These are phyloP conservation scores for Iphiclides podalirius DNA, from an alignment of 2,888 invertebrate genomes.

Conservation along the genomic window DNA sequence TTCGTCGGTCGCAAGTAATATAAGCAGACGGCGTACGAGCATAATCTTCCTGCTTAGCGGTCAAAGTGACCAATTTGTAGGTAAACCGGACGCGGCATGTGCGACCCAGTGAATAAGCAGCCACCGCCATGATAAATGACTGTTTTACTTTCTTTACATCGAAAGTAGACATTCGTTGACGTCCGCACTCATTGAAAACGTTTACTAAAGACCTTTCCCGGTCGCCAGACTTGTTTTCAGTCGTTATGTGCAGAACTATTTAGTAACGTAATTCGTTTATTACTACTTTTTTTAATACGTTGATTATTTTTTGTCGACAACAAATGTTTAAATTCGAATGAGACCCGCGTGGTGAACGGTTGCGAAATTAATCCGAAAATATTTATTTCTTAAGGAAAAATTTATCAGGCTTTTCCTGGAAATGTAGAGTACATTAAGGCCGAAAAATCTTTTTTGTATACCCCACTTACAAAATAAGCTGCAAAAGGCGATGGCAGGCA, in stretches of 20 bases:
- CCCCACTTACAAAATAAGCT: no score
- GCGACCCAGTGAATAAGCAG: conserved; percentile 61
- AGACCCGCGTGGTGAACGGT: no score
- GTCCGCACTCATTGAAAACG: conserved; percentile 17
- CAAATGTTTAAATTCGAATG: no score
- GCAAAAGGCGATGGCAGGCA: no score
- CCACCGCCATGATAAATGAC: conserved; percentile 54
- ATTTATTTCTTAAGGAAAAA: no score
- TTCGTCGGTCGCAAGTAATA: conserved; percentile 19
- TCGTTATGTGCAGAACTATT: neutral
- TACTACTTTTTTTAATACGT: no score
- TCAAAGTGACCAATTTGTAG: conserved; percentile 73
- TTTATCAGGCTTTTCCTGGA: no score
- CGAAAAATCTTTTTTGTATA: no score
- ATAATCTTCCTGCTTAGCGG: conserved; percentile 68
- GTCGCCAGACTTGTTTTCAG: neutral
- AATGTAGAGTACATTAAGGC: no score
- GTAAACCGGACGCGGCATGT: conserved; percentile 64
- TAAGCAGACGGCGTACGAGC: conserved; percentile 32
- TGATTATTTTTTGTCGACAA: no score
- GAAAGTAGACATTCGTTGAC: conserved; percentile 54
- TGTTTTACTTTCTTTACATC: conserved; percentile 72
- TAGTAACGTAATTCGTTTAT: no score
- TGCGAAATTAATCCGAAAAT: no score
- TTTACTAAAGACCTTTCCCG: conserved; percentile 1